These are phyloP conservation scores for Sminthurinus signatus DNA, from an alignment of 1,140 invertebrate genomes.

Conservation along the genomic window DNA sequence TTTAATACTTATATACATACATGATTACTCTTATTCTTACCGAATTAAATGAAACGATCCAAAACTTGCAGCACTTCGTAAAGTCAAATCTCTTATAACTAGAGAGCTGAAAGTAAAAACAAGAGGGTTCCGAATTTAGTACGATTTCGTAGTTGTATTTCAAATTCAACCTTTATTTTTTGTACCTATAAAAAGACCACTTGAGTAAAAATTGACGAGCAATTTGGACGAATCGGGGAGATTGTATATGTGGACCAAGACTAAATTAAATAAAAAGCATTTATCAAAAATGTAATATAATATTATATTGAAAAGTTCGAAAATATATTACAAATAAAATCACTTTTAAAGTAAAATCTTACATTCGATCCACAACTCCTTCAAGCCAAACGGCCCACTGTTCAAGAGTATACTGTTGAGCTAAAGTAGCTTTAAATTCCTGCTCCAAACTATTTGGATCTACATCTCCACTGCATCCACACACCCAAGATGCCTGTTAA, in stretches of 20 bases:
- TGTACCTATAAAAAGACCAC: constrained; percentile 99
- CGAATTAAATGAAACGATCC: constrained; percentile 98
- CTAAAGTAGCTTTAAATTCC: constrained; percentile 89
- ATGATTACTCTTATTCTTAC: too few species aligned
- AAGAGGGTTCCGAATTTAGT: too few species aligned
- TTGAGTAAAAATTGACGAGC: constrained; percentile 91
- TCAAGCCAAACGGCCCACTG: constrained; percentile 97
- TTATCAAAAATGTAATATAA: too few species aligned
- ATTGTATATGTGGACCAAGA: constrained; percentile 78
- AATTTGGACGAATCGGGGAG: constrained; percentile 78
- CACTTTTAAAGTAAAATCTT: too few species aligned
- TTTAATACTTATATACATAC: too few species aligned
- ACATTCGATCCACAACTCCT: constrained; percentile 59
- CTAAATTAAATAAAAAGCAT: too few species aligned
- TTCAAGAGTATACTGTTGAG: constrained; percentile 87
- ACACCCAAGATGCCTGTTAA: constrained; percentile 98
- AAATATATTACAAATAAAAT: too few species aligned
- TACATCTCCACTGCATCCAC: constrained; percentile 81
- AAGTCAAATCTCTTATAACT: constrained; percentile 89
- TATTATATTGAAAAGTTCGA: too few species aligned
- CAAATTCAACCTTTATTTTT: too few species aligned
- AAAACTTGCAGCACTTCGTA: constrained; percentile 94
- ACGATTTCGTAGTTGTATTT: too few species aligned
- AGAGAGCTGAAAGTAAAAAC: too few species aligned
- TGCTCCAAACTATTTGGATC: constrained; percentile 81